Conservation (phyloP, 2,797 vertebrate genomes). For the Gobionotothen gibberifrons region DNA sequence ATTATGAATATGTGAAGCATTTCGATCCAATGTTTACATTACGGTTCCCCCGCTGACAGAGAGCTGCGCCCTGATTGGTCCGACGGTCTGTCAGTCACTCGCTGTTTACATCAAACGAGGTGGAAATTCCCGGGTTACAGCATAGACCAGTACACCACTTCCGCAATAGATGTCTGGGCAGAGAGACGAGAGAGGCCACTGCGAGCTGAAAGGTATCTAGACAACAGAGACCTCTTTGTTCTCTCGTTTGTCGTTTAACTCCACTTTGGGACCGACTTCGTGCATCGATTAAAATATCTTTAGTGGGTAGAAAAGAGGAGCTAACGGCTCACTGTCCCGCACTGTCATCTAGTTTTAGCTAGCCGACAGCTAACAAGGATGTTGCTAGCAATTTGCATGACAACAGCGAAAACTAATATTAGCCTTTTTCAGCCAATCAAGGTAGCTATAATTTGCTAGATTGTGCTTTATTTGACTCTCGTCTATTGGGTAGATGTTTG, state of each 20-base stretch:
- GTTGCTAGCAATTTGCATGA: conserved; percentile 83
- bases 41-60: conserved; percentile 11
- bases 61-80: conserved; percentile 67
- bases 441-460: conserved; percentile 62
- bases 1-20: not conserved
- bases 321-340: conserved; percentile 52
- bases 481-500: conserved; percentile 25
- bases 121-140: conserved; percentile 90
- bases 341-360: conserved; percentile 71
- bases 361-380: conserved; percentile 74
- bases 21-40: conserved; percentile 70
- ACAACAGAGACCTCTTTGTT: conserved; percentile 62
- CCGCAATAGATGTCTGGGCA: conserved; percentile 82
- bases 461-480: conserved; percentile 44
- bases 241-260: conserved; percentile 42
- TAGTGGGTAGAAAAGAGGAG: conserved; percentile 18
- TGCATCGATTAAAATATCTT: conserved; percentile 19
- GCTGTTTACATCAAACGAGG: conserved; percentile 86
- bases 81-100: conserved; percentile 60
- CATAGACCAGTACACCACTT: conserved; percentile 83
- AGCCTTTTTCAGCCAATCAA: conserved; percentile 75
- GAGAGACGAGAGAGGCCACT: conserved; percentile 80
- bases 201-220: conserved; percentile 78
- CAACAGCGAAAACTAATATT: conserved; percentile 85
- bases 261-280: conserved; percentile 16